Conservation (phyloP, 2,113 vertebrate genomes). For the Alouatta palliata region DNA sequence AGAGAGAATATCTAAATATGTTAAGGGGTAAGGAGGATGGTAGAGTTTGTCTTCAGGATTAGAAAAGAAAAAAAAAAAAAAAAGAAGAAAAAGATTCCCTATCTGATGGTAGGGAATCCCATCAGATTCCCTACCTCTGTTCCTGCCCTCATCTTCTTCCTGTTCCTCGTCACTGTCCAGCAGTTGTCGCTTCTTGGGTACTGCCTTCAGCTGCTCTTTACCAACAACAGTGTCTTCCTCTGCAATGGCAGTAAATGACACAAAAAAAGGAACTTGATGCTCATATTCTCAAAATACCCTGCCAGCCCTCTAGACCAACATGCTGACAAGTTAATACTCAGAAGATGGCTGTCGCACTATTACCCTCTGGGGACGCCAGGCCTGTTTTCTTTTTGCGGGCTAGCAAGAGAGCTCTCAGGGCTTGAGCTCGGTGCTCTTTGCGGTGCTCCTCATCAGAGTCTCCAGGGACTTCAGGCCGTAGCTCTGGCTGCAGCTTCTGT, state of each 20-base stretch:
- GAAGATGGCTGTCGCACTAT: accelerated
- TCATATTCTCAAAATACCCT: not conserved
- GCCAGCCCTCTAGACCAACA: not conserved
- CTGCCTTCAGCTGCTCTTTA: not conserved
- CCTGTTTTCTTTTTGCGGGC: slow-evolving; percentile 82
- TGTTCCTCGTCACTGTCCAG: slow-evolving; percentile 84
- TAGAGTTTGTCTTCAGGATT: slow-evolving; percentile 55
- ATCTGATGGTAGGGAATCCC: not conserved
- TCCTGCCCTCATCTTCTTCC: slow-evolving; percentile 9
- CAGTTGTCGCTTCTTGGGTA: slow-evolving; percentile 85
- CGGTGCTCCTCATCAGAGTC: not conserved
- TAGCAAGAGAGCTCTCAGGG: slow-evolving; percentile 81
- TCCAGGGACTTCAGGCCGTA: not conserved
- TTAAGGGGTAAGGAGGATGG: not conserved
- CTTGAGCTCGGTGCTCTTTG: slow-evolving; percentile 74
- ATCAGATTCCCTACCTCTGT: slow-evolving; percentile 50
- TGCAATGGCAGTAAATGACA: not conserved
- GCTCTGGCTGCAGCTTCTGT: not conserved
- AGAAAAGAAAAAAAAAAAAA: not conserved
- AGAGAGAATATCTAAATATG: not conserved
- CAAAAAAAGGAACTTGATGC: not conserved
- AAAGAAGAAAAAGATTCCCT: too few species aligned
- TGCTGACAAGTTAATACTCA: not conserved
- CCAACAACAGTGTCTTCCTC: not conserved
- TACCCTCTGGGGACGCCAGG: slow-evolving; percentile 39